These are phyloP conservation scores for Paedocypris micromegethes DNA, from an alignment of 2,797 vertebrate genomes.

Conservation along the genomic window DNA sequence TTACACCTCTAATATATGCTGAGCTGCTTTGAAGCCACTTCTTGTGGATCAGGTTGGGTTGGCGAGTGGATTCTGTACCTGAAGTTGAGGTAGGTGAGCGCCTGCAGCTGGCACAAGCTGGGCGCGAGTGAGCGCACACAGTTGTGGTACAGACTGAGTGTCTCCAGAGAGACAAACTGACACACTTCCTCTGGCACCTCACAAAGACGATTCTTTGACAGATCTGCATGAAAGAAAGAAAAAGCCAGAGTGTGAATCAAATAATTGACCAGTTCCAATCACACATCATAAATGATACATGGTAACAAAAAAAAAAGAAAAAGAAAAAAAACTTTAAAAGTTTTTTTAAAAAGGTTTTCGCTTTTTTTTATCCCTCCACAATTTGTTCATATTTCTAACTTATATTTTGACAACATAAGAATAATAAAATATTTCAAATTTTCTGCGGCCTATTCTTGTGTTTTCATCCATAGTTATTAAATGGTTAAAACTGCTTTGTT, in stretches of 20 bases:
- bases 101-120: conserved; percentile 81
- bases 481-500: too few species aligned
- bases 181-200: conserved; percentile 86
- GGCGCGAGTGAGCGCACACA: conserved; percentile 80
- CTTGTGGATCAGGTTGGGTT: background rate
- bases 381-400: too few species aligned
- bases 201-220: conserved; percentile 86
- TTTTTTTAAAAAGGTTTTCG: too few species aligned
- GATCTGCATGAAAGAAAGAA: conserved; percentile 61
- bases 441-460: too few species aligned
- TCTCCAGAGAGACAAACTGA: conserved; percentile 84
- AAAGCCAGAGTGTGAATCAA: conserved; percentile 6
- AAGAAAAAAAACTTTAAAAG: too few species aligned
- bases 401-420: too few species aligned
- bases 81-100: conserved; percentile 91
- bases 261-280: background rate
- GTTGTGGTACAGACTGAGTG: conserved; percentile 89
- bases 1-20: background rate
- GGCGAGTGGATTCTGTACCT: conserved; percentile 64
- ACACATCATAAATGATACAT: too few species aligned
- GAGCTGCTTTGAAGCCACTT: background rate
- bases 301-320: too few species aligned
- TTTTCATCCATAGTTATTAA: too few species aligned
- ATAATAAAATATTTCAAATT: too few species aligned
- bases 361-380: too few species aligned